phyloP scores from a whole-genome alignment of 2,888 invertebrate species.

The Marronus borbonicus region DNA sequence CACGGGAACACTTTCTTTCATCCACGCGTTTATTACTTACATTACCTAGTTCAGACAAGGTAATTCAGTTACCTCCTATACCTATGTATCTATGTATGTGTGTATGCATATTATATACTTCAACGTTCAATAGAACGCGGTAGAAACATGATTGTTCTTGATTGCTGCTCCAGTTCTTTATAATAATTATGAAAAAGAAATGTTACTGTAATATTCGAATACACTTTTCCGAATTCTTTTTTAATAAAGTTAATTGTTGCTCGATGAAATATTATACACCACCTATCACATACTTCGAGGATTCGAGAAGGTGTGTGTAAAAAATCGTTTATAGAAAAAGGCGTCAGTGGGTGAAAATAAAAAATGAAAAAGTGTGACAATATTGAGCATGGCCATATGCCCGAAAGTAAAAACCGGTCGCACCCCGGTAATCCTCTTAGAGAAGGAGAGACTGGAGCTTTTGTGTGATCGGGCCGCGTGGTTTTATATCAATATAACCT shows the following conservation, averaged over 20 bases:
- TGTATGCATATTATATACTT: too few relatives aligned
- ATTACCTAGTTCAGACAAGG: too few relatives aligned
- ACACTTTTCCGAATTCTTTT: not conserved
- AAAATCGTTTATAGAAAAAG: constrained; percentile 48
- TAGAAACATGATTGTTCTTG: too few relatives aligned
- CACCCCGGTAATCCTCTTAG: constrained; percentile 62
- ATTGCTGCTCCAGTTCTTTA: too few relatives aligned
- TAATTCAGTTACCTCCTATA: too few relatives aligned
- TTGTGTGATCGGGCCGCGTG: constrained; percentile 64
- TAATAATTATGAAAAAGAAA: too few relatives aligned
- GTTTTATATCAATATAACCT: constrained; percentile 67
- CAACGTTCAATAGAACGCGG: too few relatives aligned
- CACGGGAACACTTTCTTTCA: too few relatives aligned
- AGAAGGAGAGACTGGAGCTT: constrained; percentile 56
- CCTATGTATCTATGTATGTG: too few relatives aligned
- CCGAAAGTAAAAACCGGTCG: constrained; percentile 67
- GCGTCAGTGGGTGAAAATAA: constrained; percentile 44
- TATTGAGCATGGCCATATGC: constrained; percentile 59
- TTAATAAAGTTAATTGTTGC: not conserved
- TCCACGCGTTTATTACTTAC: too few relatives aligned
- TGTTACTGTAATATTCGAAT: too few relatives aligned
- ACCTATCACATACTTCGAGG: not conserved
- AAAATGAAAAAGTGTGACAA: constrained; percentile 48
- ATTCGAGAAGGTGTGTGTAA: constrained; percentile 27
- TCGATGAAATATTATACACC: constrained; percentile 13